A percentile compares a stretch with the other conserved stretches of the same genome.
Conservation (phyloP, 1,140 invertebrate genomes). For the Drosophila orosa region DNA sequence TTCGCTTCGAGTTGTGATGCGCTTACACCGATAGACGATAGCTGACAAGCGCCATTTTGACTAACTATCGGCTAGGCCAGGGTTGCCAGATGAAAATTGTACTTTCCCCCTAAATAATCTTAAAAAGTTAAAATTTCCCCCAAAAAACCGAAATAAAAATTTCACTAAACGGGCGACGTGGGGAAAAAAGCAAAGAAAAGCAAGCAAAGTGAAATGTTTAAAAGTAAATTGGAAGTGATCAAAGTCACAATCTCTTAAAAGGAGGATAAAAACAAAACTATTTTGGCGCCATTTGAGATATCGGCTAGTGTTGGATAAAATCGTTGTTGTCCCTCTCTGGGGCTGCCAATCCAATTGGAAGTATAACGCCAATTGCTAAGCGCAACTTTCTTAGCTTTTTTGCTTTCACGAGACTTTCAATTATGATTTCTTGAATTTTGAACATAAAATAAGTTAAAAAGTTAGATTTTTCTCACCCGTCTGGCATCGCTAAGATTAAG, state of each 20-base stretch:
- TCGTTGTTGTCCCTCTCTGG: neutral
- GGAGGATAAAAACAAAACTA: neutral
- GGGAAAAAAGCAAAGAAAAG: too few relatives aligned
- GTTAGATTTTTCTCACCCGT: too few relatives aligned
- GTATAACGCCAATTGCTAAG: too few relatives aligned
- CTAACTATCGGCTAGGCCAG: constrained; percentile 21
- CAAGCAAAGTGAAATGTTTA: neutral
- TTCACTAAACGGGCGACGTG: too few relatives aligned
- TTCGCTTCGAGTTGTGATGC: constrained; percentile 66
- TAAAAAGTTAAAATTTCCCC: too few relatives aligned
- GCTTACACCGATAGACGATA: constrained; percentile 33
- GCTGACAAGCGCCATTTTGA: constrained; percentile 42
- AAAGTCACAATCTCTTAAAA: neutral
- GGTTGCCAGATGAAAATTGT: too few relatives aligned
- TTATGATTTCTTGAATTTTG: too few relatives aligned
- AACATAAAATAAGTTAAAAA: too few relatives aligned
- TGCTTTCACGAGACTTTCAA: neutral
- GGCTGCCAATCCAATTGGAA: neutral
- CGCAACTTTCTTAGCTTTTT: neutral
- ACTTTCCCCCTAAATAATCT: too few relatives aligned
- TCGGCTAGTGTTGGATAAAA: constrained; percentile 7
- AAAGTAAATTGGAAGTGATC: neutral
- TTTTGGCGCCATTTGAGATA: neutral
- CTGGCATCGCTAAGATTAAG: neutral
- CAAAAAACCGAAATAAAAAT: too few relatives aligned